Base-by-base conservation (phyloP, 2,113 vertebrate genomes). In the Peromyscus maniculatus region DNA sequence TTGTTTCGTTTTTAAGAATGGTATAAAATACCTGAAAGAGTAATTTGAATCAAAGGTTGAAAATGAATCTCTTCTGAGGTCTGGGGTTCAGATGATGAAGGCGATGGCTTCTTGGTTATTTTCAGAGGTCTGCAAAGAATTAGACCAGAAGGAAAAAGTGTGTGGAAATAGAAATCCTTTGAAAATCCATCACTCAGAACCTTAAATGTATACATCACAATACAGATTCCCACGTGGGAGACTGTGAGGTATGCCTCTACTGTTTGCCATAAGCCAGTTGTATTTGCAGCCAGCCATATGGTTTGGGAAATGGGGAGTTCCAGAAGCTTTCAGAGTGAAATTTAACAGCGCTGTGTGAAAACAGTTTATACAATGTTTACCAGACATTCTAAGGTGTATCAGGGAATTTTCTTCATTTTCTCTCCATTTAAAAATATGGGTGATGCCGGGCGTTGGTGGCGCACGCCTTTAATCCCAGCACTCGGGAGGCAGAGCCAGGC, bases 251-350 rank as follows among this genome's bases (percentile, higher is more conserved):
- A n/a, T 92, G 71, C 96, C 95, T 96, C 95, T 16, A 95, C 36
- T 89, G 79, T 55, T 92, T 97, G 49, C 87, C n/a, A 62, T 90
- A 55, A 97, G 86, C 92, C 89, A 96, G 78, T 97, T 97, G 92
- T 91, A 91, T 97, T 91, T 93, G 74, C 83, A 87, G 94, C 82
- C 89, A 83, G 92, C 89, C 96, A 98, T 97, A 97, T 97, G 95
- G 89, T 91, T 95, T 94, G 95, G 97, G 91, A 91, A 93, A 78
- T 62, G 39, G 94, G 72, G 96, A 96, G 13, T 94, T 92, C 82
- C 57, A 87, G 57, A 11, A 96, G 57, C 97, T 95, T 92, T 59
- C 78, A 87, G 77, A 96, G 77, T 87, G 69, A 97, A 96, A 97
- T 92, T 97, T 91, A 95, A 89, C 36, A 82, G 39, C 24, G 43